Percentiles rank a stretch among this genome's conserved stretches.
phyloP scores from a whole-genome alignment of 2,113 vertebrate genomes.

The Barnardius zonarius region DNA sequence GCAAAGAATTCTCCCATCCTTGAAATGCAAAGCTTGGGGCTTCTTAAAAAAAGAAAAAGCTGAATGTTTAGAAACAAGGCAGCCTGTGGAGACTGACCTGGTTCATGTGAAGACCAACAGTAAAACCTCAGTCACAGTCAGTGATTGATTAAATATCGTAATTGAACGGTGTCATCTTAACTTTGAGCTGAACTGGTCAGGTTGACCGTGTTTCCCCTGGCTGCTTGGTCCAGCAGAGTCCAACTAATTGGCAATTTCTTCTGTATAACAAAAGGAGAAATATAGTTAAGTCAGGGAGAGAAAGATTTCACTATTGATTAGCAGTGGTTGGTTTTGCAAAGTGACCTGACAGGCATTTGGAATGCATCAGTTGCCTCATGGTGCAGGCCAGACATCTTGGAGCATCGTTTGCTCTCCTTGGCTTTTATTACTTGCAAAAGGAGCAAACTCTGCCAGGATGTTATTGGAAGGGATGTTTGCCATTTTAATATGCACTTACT shows the following conservation, averaged over 20 bases:
- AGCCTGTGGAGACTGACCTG: background rate
- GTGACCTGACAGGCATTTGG: slow-evolving; percentile 49
- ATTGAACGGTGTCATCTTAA: background rate
- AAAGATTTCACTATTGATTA: slow-evolving; percentile 45
- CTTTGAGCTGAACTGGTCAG: background rate
- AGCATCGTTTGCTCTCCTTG: slow-evolving; percentile 1
- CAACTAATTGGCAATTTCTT: slow-evolving; percentile 45
- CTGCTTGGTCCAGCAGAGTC: background rate
- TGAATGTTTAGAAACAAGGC: background rate
- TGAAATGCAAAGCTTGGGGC: background rate
- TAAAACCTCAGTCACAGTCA: background rate
- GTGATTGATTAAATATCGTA: background rate
- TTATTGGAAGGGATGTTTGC: slow-evolving; percentile 50
- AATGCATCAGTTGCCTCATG: slow-evolving; percentile 3
- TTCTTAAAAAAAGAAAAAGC: background rate
- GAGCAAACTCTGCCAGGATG: slow-evolving; percentile 8
- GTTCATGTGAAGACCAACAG: background rate
- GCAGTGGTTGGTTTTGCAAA: background rate
- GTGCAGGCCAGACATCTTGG: background rate
- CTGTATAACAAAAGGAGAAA: slow-evolving; percentile 42
- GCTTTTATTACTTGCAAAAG: slow-evolving; percentile 55
- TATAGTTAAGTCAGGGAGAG: background rate
- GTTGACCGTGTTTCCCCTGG: slow-evolving; percentile 9
- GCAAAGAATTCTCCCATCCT: background rate
- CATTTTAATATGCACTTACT: slow-evolving; percentile 43